Base-by-base conservation (phyloP, 2,888 invertebrate genomes). In the Tinea semifulvella region DNA sequence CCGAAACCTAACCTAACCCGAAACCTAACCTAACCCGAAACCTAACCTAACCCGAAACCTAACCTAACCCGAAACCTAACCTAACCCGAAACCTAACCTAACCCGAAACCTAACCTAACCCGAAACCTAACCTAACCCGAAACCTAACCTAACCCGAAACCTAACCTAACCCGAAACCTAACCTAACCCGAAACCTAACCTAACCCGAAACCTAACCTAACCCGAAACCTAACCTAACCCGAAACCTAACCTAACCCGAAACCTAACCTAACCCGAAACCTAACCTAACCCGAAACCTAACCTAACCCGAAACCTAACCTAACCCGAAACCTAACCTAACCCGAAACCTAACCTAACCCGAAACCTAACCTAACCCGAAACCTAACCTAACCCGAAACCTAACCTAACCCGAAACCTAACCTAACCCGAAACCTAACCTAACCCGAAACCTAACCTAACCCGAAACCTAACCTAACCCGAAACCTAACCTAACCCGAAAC, bases 271-370 rank as follows among this genome's bases (percentile, higher is more conserved):
- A 47, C 47, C 47, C 42, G n/a, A n/a, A 47, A 47, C 47, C 47
- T 44, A 47, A 47, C 47, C 47, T 44, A 47, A 47, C 45, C 47
- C 43, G n/a, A n/a, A 43, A 48, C 45, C 45, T 46, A 48, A 48
- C 45, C 45, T 45, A 44, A 48, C 48, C 48, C 43, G n/a, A n/a
- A 48, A 45, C 43, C 45, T 43, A 27, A 27, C 27, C 27, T 27
- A 27, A 27, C 27, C 27, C 11, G 11, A n/a, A 27, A 27, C 45
- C 45, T 43, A 45, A 45, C 43, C 43, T 45, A 47, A 44, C 47
- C 47, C 44, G n/a, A n/a, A 47, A 47, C 47, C 45, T 48, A 45
- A 48, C 48, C 45, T 47, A 45, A 48, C 45, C 45, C 45, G n/a
- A n/a, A 45, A 48, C 48, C 45, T 46, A 45, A 48, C 45, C 48